phyloP scores from a whole-genome alignment of 2,797 vertebrate genomes.

The Trematocara caparti region DNA sequence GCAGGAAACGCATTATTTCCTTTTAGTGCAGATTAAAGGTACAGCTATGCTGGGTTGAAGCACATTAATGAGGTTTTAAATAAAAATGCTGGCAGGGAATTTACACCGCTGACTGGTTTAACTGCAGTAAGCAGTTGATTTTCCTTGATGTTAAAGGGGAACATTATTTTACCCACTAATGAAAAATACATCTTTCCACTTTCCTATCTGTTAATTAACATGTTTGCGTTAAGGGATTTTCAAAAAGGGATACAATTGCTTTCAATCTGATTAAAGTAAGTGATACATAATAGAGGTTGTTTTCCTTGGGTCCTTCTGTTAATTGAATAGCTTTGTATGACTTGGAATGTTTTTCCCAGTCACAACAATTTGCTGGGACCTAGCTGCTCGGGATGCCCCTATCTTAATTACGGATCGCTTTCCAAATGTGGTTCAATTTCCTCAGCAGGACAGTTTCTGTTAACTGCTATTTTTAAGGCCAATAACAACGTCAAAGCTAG shows the following conservation, averaged over 20 bases:
- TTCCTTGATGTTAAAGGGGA: constrained; percentile 78
- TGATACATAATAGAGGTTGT: constrained; percentile 80
- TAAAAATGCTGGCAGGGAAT: constrained; percentile 78
- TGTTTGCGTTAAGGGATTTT: constrained; percentile 76
- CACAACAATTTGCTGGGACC: constrained; percentile 73
- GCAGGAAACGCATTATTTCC: constrained; percentile 96
- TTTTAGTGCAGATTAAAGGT: constrained; percentile 95
- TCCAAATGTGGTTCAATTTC: constrained; percentile 86
- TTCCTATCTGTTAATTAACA: constrained; percentile 83
- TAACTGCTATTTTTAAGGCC: constrained; percentile 92
- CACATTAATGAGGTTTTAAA: constrained; percentile 80
- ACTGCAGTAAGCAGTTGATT: constrained; percentile 74
- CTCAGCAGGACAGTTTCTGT: constrained; percentile 86
- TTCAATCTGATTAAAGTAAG: constrained; percentile 83
- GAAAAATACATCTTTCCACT: constrained; percentile 79
- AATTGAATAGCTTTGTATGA: constrained; percentile 83
- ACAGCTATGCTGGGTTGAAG: constrained; percentile 76
- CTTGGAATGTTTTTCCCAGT: constrained; percentile 78
- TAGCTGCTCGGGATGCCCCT: constrained; percentile 70
- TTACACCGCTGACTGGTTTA: constrained; percentile 73
- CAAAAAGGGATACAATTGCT: constrained; percentile 77
- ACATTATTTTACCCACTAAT: constrained; percentile 76
- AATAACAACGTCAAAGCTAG: constrained; percentile 89
- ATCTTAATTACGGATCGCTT: constrained; percentile 86
- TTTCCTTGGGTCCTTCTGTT: constrained; percentile 80